Percentiles rank a stretch among this genome's conserved stretches.
phyloP scores from a whole-genome alignment of 2,113 vertebrate genomes.

The Mungos mungo region DNA sequence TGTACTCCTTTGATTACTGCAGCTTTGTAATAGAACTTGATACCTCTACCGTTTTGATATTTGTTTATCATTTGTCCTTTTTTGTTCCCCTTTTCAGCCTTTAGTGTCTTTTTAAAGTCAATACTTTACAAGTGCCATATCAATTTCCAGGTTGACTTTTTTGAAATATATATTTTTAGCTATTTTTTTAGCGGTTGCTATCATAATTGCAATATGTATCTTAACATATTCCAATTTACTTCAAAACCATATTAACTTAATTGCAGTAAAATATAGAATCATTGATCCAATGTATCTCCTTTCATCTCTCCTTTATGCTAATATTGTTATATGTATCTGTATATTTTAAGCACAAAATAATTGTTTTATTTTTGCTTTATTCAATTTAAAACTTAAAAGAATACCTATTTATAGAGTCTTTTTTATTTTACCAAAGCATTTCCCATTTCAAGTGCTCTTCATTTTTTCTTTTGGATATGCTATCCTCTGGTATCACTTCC shows the following conservation, averaged over 20 bases:
- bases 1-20: background rate
- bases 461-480: background rate
- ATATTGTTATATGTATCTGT: background rate
- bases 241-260: background rate
- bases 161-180: background rate
- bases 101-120: background rate
- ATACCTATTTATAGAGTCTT: background rate
- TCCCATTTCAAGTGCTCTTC: background rate
- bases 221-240: background rate
- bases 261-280: background rate
- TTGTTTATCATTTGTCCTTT: background rate
- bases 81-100: background rate
- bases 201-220: background rate
- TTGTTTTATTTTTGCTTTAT: background rate
- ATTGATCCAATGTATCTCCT: background rate
- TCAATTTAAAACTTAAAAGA: background rate
- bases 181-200: background rate
- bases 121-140: background rate
- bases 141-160: background rate
- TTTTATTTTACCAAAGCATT: background rate
- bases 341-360: background rate
- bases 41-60: background rate
- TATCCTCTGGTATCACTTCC: background rate
- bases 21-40: background rate
- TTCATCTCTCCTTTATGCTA: background rate